phyloP scores from a whole-genome alignment of 2,797 vertebrate genomes.

The Spheniscus humboldti region DNA sequence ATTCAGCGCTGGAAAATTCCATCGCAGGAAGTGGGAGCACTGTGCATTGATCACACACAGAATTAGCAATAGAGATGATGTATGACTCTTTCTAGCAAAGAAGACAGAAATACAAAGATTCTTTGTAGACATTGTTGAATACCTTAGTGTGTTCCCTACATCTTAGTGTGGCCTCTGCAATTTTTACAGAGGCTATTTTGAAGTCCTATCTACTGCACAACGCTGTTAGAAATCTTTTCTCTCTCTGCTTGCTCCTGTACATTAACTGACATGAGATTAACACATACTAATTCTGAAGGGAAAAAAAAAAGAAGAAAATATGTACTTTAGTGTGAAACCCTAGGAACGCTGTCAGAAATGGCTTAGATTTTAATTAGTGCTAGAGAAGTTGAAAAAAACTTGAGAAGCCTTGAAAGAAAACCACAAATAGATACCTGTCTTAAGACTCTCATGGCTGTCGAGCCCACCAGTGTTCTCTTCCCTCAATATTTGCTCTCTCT shows the following conservation, averaged over 20 bases:
- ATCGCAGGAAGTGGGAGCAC: background rate
- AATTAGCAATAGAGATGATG: background rate
- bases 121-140: background rate
- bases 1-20: conserved; percentile 15
- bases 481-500: background rate
- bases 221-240: background rate
- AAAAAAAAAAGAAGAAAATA: background rate
- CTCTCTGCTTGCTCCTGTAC: background rate
- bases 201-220: background rate
- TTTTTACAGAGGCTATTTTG: background rate
- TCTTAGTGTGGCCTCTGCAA: background rate
- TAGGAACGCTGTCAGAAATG: background rate
- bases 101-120: conserved; percentile 10
- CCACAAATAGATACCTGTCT: background rate
- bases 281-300: background rate
- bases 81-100: background rate
- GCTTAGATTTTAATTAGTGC: background rate
- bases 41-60: background rate
- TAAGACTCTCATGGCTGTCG: background rate
- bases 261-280: background rate
- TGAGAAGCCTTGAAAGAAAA: background rate
- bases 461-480: background rate
- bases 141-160: background rate
- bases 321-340: background rate
- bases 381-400: background rate